These are phyloP conservation scores for Hipparchia sbordonii DNA, from an alignment of 2,888 invertebrate genomes.

Conservation along the genomic window DNA sequence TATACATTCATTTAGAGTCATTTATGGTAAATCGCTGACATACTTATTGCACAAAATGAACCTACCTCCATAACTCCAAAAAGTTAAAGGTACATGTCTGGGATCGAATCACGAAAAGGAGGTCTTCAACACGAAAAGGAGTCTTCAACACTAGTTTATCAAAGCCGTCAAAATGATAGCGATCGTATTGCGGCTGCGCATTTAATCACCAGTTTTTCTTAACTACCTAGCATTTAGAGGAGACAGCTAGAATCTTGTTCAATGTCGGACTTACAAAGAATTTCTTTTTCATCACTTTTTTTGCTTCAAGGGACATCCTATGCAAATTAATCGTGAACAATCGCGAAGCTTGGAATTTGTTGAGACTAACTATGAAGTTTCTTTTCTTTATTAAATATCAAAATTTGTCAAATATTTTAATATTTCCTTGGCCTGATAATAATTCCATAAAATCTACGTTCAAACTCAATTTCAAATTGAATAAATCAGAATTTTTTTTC, in stretches of 20 bases:
- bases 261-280: constrained; percentile 25
- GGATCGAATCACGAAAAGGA: too few species aligned
- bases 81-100: too few species aligned
- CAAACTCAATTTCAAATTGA: too few species aligned
- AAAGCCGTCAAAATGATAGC: background rate
- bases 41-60: too few species aligned
- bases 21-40: too few species aligned
- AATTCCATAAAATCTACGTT: background rate
- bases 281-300: constrained; percentile 31
- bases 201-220: constrained; percentile 1
- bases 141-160: too few species aligned
- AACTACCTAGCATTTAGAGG: constrained; percentile 25
- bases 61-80: too few species aligned
- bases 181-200: background rate
- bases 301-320: constrained; percentile 32
- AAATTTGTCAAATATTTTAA: background rate
- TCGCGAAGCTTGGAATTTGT: constrained; percentile 27
- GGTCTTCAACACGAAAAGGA: too few species aligned
- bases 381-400: background rate
- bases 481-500: background rate
- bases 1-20: too few species aligned
- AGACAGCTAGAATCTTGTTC: constrained; percentile 28
- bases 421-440: background rate
- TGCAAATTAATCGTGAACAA: constrained; percentile 32
- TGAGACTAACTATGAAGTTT: constrained; percentile 18